Evolutionary conservation across 2,113 vertebrate genomes (phyloP).

Genomic region (Chionis minor): DNA sequence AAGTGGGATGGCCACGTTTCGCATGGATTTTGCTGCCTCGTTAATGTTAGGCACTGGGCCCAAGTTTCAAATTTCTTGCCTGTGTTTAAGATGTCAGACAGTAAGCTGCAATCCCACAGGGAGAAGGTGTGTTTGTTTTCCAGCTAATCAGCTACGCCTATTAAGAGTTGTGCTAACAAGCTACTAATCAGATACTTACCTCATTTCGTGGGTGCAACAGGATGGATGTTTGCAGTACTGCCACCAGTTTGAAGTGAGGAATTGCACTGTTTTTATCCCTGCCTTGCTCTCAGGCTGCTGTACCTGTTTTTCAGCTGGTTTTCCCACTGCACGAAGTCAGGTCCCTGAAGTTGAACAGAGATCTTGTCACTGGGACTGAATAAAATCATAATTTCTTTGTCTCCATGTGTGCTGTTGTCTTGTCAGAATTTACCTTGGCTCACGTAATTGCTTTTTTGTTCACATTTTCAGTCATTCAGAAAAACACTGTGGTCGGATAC

Average conservation of each 20-base stretch:
- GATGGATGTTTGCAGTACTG: not conserved
- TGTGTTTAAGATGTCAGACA: not conserved
- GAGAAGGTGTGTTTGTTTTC: not conserved
- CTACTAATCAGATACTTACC: not conserved
- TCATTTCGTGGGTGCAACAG: not conserved
- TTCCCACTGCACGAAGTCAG: not conserved
- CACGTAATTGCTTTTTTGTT: not conserved
- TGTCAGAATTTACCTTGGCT: not conserved
- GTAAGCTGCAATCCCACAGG: not conserved
- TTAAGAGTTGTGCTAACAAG: not conserved
- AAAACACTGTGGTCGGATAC: not conserved
- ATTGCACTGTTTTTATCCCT: not conserved
- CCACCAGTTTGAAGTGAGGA: not conserved
- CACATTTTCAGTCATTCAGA: not conserved
- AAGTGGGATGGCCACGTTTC: not conserved
- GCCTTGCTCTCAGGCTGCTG: not conserved
- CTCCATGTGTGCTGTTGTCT: not conserved
- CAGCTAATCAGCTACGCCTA: not conserved
- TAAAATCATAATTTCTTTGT: not conserved
- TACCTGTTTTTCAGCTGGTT: not conserved
- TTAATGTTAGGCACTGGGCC: not conserved
- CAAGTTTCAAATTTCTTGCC: not conserved
- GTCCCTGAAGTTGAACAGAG: not conserved
- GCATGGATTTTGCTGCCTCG: not conserved
- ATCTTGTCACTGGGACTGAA: not conserved